These are phyloP conservation scores for Chamaea fasciata DNA, from an alignment of 2,113 vertebrate genomes.

Conservation along the genomic window DNA sequence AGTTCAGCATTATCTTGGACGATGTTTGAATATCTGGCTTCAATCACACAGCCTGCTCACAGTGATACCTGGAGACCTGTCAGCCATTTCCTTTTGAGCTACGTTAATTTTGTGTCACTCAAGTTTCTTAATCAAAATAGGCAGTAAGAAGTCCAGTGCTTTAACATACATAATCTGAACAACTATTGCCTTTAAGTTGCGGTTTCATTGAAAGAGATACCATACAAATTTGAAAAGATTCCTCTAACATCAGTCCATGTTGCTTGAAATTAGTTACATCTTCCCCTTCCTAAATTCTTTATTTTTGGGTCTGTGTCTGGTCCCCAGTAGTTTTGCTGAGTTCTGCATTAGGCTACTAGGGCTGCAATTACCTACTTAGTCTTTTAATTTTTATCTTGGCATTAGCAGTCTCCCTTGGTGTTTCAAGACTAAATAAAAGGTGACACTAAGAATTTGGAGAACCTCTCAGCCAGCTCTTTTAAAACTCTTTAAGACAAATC, in stretches of 20 bases:
- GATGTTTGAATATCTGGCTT: neutral
- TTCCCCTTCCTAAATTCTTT: neutral
- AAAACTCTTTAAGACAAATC: conserved; percentile 11
- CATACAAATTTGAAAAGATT: neutral
- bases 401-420: neutral
- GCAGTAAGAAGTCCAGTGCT: neutral
- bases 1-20: neutral
- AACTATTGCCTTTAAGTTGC: neutral
- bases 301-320: neutral
- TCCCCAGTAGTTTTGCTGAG: neutral
- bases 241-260: neutral
- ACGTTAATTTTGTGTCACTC: neutral
- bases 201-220: neutral
- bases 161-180: neutral
- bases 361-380: neutral
- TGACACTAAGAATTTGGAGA: neutral
- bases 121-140: neutral
- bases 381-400: neutral
- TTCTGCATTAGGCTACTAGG: neutral
- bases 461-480: neutral
- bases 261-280: neutral
- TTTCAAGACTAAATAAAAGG: conserved; percentile 5
- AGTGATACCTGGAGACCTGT: neutral
- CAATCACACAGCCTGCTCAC: neutral
- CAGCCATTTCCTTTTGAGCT: neutral